Conservation (phyloP, 1,140 invertebrate species). For the Drosophila albomicans region DNA sequence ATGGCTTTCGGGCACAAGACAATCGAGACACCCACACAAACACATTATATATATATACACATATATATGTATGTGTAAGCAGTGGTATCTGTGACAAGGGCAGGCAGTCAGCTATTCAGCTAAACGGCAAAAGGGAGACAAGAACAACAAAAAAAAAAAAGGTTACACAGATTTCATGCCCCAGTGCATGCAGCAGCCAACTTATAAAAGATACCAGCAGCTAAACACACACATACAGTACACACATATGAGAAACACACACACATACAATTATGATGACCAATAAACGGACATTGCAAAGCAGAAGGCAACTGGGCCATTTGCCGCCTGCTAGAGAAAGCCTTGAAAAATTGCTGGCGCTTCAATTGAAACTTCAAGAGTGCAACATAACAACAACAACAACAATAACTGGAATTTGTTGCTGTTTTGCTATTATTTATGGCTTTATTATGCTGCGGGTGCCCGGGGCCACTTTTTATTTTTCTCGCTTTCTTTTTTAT, state of each 20-base stretch:
- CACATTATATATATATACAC: neutral
- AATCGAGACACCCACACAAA: constrained; percentile 53
- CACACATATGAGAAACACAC: constrained; percentile 1
- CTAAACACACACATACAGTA: constrained; percentile 11
- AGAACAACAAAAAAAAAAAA: constrained; percentile 40
- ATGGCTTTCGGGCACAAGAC: constrained; percentile 71
- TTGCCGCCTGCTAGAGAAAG: constrained; percentile 2
- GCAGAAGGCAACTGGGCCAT: constrained; percentile 3
- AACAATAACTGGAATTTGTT: constrained; percentile 18
- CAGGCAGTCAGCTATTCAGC: constrained; percentile 56
- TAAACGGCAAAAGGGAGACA: constrained; percentile 27
- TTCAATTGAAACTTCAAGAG: constrained; percentile 71
- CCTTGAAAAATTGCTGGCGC: constrained; percentile 67
- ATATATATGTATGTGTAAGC: constrained; percentile 23
- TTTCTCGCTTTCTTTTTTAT: no score
- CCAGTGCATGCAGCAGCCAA: constrained; percentile 59
- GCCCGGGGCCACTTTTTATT: constrained; percentile 5
- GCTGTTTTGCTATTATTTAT: constrained; percentile 36
- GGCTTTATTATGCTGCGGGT: constrained; percentile 11
- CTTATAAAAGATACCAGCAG: constrained; percentile 52
- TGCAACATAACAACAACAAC: constrained; percentile 46
- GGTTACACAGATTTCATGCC: constrained; percentile 77
- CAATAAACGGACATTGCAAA: constrained; percentile 19
- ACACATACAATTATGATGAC: constrained; percentile 28
- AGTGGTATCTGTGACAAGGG: constrained; percentile 45